A percentile compares a stretch with the other conserved stretches of the same genome.
Evolutionary conservation across 2,888 invertebrate species (phyloP).

Genomic region (Xanthorhoe spadicearia): DNA sequence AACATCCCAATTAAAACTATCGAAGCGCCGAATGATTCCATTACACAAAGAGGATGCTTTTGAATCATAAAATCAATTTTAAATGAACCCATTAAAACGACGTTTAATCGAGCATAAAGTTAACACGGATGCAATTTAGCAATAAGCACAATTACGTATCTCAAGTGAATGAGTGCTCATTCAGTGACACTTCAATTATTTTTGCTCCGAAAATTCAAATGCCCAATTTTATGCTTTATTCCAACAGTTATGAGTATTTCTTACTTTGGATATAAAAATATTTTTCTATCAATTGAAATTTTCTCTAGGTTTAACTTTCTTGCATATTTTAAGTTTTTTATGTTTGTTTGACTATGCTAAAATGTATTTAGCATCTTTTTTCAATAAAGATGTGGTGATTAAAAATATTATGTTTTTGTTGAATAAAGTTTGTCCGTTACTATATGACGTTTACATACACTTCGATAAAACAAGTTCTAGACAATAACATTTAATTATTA

Average conservation of each 20-base stretch:
- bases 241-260: background rate
- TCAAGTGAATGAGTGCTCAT: constrained; percentile 20
- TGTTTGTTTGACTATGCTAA: no score
- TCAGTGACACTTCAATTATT: constrained; percentile 19
- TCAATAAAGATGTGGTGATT: no score
- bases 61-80: constrained; percentile 24
- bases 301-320: no score
- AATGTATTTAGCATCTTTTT: no score
- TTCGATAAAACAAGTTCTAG: no score
- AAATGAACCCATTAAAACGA: constrained; percentile 11
- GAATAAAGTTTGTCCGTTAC: no score
- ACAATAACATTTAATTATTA: no score
- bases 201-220: constrained; percentile 1
- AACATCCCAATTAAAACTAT: constrained; percentile 25
- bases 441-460: no score
- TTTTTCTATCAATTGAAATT: background rate
- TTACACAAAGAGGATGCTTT: constrained; percentile 13
- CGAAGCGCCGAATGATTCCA: constrained; percentile 21
- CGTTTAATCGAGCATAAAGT: constrained; percentile 50
- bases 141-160: constrained; percentile 43
- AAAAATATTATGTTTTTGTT: no score
- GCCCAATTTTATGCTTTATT: background rate
- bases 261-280: background rate
- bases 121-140: constrained; percentile 51
- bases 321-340: no score